Conservation (phyloP, 2,113 vertebrate genomes). For the Pheucticus melanocephalus region DNA sequence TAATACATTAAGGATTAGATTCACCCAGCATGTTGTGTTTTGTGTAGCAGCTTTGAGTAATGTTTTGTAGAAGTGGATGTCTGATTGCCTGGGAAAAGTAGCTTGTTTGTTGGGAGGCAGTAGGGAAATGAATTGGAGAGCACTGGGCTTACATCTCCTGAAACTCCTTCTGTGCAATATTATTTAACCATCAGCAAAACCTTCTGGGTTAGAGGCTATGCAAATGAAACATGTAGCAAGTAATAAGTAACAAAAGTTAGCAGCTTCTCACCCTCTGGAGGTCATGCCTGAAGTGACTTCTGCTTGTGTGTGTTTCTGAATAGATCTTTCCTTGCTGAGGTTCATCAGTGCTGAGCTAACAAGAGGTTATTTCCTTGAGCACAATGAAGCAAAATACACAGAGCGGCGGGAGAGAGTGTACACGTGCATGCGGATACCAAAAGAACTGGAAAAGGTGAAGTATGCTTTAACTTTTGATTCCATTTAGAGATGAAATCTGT, state of each 20-base stretch:
- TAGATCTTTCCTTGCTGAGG: constrained; percentile 88
- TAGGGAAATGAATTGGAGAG: neutral
- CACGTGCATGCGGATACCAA: constrained; percentile 95
- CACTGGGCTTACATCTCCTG: fast-evolving
- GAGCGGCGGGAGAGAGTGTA: constrained; percentile 93
- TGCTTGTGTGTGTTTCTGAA: constrained; percentile 53
- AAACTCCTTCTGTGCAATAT: neutral
- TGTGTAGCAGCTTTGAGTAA: neutral
- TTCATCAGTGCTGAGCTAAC: constrained; percentile 95
- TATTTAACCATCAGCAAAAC: neutral
- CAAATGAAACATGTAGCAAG: neutral
- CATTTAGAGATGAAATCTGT: neutral
- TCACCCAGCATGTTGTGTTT: neutral
- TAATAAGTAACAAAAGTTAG: neutral
- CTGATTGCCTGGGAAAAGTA: neutral
- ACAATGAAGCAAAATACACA: constrained; percentile 96
- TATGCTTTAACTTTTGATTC: neutral
- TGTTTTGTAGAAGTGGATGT: neutral
- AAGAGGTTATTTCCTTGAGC: constrained; percentile 96
- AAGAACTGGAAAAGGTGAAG: constrained; percentile 94
- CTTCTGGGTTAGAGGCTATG: neutral
- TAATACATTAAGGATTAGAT: neutral
- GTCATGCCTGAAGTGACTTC: neutral
- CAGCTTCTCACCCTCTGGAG: neutral
- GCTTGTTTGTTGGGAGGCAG: neutral